A percentile compares a stretch with the other conserved stretches of the same genome.
Conservation (phyloP, 2,797 vertebrate genomes). For the Oryzias sinensis region DNA sequence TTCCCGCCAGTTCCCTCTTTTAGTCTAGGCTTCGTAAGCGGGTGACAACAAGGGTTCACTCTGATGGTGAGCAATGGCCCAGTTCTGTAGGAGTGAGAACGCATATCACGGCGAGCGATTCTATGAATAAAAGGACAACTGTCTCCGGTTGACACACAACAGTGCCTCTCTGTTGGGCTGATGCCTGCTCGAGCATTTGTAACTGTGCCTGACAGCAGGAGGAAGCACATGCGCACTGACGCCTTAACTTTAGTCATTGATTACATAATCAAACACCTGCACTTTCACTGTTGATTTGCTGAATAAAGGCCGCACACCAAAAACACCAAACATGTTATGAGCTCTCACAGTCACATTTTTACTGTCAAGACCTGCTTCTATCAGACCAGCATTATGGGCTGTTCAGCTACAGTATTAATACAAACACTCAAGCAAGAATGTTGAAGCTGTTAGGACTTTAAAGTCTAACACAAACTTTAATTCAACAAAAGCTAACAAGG, state of each 20-base stretch:
- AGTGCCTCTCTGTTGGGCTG: slow-evolving; percentile 16
- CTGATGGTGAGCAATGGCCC: slow-evolving; percentile 9
- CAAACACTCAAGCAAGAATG: too few relatives aligned
- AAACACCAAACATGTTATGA: slow-evolving; percentile 14
- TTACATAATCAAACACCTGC: slow-evolving; percentile 55
- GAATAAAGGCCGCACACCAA: slow-evolving; percentile 14
- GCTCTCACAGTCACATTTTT: slow-evolving; percentile 6
- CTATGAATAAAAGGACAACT: slow-evolving; percentile 8
- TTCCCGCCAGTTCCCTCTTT: slow-evolving; percentile 8
- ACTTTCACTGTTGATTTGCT: slow-evolving; percentile 24
- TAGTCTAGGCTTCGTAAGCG: slow-evolving; percentile 16
- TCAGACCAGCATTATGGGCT: too few relatives aligned
- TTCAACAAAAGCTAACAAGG: too few relatives aligned
- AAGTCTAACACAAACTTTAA: too few relatives aligned
- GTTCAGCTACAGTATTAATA: too few relatives aligned
- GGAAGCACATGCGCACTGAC: slow-evolving; percentile 37
- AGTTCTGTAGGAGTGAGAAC: slow-evolving; percentile 13
- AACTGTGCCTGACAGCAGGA: slow-evolving; percentile 46
- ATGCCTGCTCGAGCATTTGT: slow-evolving; percentile 21
- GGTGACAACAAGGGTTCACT: slow-evolving; percentile 7
- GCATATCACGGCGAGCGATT: slow-evolving; percentile 7
- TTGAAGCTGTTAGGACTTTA: too few relatives aligned
- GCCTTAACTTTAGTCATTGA: slow-evolving; percentile 44
- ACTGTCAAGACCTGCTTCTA: too few relatives aligned
- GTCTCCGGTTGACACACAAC: slow-evolving; percentile 17